Conservation (phyloP, 2,797 vertebrate genomes). For the Sphenopsis melanotis region DNA sequence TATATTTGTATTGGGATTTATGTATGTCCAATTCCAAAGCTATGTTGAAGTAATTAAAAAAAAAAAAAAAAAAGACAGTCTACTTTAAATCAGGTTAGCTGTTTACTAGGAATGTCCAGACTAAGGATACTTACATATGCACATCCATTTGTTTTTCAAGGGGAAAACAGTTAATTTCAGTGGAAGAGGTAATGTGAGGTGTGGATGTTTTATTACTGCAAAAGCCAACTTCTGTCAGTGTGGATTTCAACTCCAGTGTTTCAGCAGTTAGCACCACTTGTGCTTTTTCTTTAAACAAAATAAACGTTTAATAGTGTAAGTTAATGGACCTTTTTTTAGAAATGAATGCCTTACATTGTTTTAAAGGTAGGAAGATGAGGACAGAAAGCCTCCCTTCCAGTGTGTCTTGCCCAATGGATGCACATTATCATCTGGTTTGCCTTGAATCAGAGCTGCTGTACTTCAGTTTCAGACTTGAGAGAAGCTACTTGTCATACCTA, state of each 20-base stretch:
- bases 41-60: background rate
- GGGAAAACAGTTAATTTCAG: background rate
- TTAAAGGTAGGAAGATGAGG: background rate
- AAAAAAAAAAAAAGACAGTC: background rate
- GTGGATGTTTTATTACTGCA: background rate
- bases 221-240: background rate
- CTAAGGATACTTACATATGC: background rate
- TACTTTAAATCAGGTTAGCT: background rate
- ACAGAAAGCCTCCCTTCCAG: background rate
- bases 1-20: background rate
- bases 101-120: background rate
- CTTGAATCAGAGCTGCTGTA: background rate
- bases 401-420: background rate
- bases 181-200: background rate
- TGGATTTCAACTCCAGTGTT: background rate
- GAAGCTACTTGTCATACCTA: background rate
- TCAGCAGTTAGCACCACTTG: background rate
- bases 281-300: background rate
- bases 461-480: slow-evolving; percentile 5
- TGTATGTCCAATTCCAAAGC: background rate
- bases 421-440: background rate
- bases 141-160: background rate
- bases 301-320: background rate
- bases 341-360: background rate
- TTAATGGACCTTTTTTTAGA: background rate